Evolutionary conservation across 2,113 vertebrate genomes (phyloP).

Genomic region (Mustela lutreola): DNA sequence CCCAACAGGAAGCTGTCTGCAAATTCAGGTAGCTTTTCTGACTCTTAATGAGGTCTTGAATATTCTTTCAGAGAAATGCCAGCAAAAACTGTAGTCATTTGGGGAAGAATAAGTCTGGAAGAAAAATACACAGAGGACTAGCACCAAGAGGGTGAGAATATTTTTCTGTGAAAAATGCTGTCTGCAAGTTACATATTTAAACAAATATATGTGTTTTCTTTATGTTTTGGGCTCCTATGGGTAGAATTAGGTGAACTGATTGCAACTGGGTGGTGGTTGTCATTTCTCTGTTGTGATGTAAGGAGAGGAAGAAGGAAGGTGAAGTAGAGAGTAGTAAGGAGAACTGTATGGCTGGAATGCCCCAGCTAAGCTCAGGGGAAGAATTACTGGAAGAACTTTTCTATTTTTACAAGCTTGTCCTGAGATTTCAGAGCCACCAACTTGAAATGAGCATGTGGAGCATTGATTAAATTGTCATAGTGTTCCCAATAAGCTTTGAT

Average conservation of each 20-base stretch:
- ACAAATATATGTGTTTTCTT: slow-evolving; percentile 30
- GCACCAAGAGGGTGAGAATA: slow-evolving; percentile 62
- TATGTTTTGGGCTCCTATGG: slow-evolving; percentile 16
- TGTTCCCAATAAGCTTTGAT: neutral
- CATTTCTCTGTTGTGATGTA: neutral
- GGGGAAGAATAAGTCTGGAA: slow-evolving; percentile 63
- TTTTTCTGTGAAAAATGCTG: slow-evolving; percentile 63
- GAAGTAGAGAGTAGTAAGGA: neutral
- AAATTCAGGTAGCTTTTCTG: slow-evolving; percentile 73
- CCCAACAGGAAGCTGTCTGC: slow-evolving; percentile 73
- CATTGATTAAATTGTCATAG: neutral
- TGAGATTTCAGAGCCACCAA: slow-evolving; percentile 20
- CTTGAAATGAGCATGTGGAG: neutral
- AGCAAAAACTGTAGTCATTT: slow-evolving; percentile 51
- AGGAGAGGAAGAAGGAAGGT: neutral
- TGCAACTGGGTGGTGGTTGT: slow-evolving; percentile 30
- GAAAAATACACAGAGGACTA: slow-evolving; percentile 57
- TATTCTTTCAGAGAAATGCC: slow-evolving; percentile 67
- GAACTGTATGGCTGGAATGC: neutral
- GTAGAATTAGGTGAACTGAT: slow-evolving; percentile 33
- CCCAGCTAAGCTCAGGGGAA: neutral
- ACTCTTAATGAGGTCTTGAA: slow-evolving; percentile 8
- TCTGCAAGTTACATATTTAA: slow-evolving; percentile 63
- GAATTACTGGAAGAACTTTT: neutral
- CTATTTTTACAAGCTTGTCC: neutral